These are phyloP conservation scores for Nephrotoma flavescens DNA, from an alignment of 2,888 invertebrate genomes.

Conservation along the genomic window DNA sequence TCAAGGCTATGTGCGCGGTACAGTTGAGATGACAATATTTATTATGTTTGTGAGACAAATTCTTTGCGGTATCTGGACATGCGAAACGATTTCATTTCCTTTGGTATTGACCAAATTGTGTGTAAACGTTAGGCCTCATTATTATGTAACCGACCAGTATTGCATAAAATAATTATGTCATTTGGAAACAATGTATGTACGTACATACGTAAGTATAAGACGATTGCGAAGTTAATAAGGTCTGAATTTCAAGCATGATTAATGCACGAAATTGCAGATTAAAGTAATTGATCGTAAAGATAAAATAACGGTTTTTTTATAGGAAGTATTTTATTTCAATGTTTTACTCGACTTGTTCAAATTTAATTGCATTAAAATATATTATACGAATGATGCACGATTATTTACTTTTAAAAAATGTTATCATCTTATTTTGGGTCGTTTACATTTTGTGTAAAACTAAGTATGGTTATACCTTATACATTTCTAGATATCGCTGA, in stretches of 20 bases:
- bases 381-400: background rate
- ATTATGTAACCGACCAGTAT: background rate
- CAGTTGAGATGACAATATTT: background rate
- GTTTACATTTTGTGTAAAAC: background rate
- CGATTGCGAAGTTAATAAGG: background rate
- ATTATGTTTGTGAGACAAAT: background rate
- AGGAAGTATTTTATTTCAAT: background rate
- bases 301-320: background rate
- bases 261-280: background rate
- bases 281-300: background rate
- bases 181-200: background rate
- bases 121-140: background rate
- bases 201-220: background rate
- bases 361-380: background rate
- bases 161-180: background rate
- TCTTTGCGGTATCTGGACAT: background rate
- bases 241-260: background rate
- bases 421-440: background rate
- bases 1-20: background rate
- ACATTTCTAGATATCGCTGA: background rate
- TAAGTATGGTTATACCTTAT: background rate
- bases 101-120: background rate
- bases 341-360: background rate
- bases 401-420: background rate
- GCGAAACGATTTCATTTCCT: background rate